Conservation (phyloP, 2,888 invertebrate genomes). For the Yponomeuta evonymella region DNA sequence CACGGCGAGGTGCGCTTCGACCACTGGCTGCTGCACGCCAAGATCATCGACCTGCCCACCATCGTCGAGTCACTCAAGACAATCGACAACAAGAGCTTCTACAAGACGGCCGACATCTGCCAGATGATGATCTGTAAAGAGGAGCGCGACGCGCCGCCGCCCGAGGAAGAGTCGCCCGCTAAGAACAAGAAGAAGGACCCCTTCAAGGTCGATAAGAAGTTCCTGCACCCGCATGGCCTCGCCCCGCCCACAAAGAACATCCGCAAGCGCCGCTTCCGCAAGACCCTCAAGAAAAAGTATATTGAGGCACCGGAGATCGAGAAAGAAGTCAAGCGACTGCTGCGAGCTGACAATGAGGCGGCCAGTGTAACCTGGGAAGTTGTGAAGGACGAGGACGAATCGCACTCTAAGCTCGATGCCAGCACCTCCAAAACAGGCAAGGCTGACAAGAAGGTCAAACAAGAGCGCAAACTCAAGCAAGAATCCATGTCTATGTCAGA, state of each 20-base stretch:
- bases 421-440: constrained; percentile 33
- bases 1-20: constrained; percentile 93
- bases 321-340: constrained; percentile 95
- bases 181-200: constrained; percentile 91
- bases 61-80: constrained; percentile 96
- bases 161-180: constrained; percentile 86
- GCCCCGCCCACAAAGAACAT: constrained; percentile 98
- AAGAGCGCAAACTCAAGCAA: constrained; percentile 34
- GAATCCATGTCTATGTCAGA: constrained; percentile 30
- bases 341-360: constrained; percentile 95
- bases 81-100: constrained; percentile 96
- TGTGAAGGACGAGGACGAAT: constrained; percentile 91
- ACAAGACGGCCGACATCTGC: constrained; percentile 97
- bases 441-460: constrained; percentile 52
- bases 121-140: constrained; percentile 94
- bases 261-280: constrained; percentile 92
- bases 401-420: constrained; percentile 66
- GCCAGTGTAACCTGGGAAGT: constrained; percentile 92
- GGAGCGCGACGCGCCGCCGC: constrained; percentile 85
- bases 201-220: constrained; percentile 90
- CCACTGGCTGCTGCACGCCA: constrained; percentile 89
- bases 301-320: constrained; percentile 98
- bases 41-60: constrained; percentile 94
- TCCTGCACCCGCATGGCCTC: constrained; percentile 95
- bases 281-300: constrained; percentile 97